Conservation (phyloP, 1,140 invertebrate species). For the Drosophila arawakana region DNA sequence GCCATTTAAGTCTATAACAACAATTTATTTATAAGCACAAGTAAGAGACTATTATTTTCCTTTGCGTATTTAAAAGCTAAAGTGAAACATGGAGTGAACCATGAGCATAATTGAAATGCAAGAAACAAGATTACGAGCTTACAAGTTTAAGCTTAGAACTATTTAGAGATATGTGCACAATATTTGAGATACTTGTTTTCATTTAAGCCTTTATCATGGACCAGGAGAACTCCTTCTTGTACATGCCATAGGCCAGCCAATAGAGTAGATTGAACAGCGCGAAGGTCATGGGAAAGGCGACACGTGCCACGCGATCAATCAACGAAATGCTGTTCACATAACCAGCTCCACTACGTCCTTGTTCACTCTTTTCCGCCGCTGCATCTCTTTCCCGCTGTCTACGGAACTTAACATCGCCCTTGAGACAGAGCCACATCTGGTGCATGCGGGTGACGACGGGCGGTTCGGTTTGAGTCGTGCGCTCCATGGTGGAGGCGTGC, state of each 20-base stretch:
- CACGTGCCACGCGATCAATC: slow-evolving; percentile 93
- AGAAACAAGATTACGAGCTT: slow-evolving; percentile 1
- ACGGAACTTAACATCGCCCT: slow-evolving; percentile 91
- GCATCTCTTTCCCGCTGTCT: slow-evolving; percentile 90
- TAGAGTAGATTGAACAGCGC: slow-evolving; percentile 93
- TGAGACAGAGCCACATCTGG: slow-evolving; percentile 92
- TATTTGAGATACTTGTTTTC: no score
- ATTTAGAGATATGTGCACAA: background rate
- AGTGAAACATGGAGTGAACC: slow-evolving; percentile 1
- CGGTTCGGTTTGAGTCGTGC: slow-evolving; percentile 92
- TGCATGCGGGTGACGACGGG: slow-evolving; percentile 89
- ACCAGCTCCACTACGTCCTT: slow-evolving; percentile 74
- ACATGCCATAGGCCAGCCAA: slow-evolving; percentile 88
- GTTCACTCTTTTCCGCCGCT: slow-evolving; percentile 85
- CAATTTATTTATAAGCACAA: slow-evolving; percentile 11
- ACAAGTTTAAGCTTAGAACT: background rate
- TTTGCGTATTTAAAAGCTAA: background rate
- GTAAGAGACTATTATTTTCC: background rate
- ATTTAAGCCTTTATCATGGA: slow-evolving; percentile 62
- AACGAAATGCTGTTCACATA: slow-evolving; percentile 94
- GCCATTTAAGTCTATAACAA: background rate
- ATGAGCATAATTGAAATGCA: background rate
- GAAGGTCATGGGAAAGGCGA: slow-evolving; percentile 95
- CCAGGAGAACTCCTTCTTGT: slow-evolving; percentile 82
- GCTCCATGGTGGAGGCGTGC: slow-evolving; percentile 88